Percentiles rank a stretch among this genome's conserved stretches.
Evolutionary conservation across 1,140 invertebrate species (phyloP).

Genomic region (Macrostomum lignano): DNA sequence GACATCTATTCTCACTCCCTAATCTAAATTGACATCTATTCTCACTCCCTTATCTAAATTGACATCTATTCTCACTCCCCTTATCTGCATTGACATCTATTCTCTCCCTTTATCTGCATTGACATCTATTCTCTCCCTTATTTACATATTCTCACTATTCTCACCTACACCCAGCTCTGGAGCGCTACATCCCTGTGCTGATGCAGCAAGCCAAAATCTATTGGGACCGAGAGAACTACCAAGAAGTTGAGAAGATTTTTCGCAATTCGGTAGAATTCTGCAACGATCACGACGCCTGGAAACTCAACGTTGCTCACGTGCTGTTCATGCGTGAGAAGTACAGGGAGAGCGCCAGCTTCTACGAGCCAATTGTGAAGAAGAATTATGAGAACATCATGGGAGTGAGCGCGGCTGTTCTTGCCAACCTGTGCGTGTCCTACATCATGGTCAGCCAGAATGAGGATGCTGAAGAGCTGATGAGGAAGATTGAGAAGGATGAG

Average conservation of each 20-base stretch:
- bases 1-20: too few species aligned
- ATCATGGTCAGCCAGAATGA: slow-evolving; percentile 96
- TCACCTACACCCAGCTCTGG: too few species aligned
- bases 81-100: too few species aligned
- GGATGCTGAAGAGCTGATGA: slow-evolving; percentile 91
- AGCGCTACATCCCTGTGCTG: slow-evolving; percentile 59
- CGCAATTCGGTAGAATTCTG: slow-evolving; percentile 88
- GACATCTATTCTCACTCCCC: too few species aligned
- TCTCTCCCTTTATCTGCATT: too few species aligned
- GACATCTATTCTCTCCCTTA: too few species aligned
- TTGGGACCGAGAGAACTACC: slow-evolving; percentile 84
- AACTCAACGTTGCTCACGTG: slow-evolving; percentile 85
- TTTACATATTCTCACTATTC: too few species aligned
- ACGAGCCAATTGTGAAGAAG: slow-evolving; percentile 87
- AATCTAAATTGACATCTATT: too few species aligned
- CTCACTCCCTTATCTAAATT: too few species aligned
- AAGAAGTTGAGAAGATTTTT: slow-evolving; percentile 41
- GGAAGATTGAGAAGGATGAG: slow-evolving; percentile 91
- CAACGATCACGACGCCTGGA: slow-evolving; percentile 81
- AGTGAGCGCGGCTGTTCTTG: slow-evolving; percentile 76
- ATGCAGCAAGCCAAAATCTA: slow-evolving; percentile 98
- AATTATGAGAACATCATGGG: slow-evolving; percentile 66
- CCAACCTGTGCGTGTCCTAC: slow-evolving; percentile 90
- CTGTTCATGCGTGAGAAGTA: slow-evolving; percentile 98
- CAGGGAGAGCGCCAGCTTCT: slow-evolving; percentile 85